Conservation (phyloP, 2,113 vertebrate species). For the Grammomys dolichurus region DNA sequence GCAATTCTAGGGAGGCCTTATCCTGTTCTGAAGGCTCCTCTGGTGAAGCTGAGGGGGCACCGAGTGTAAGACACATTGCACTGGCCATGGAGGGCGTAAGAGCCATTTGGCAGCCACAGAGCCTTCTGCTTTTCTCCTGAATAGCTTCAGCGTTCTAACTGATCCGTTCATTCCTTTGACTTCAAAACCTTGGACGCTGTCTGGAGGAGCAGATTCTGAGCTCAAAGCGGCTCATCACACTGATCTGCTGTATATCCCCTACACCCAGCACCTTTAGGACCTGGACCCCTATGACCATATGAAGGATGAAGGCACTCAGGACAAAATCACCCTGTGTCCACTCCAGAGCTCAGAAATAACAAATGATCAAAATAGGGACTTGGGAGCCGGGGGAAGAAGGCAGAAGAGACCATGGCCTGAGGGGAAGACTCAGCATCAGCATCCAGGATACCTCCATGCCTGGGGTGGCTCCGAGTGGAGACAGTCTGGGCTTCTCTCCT, state of each 20-base stretch:
- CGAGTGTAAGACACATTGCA: background rate
- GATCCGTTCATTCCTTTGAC: background rate
- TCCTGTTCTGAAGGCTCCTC: background rate
- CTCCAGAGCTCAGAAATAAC: too few species aligned
- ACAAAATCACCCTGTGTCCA: background rate
- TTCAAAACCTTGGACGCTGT: background rate
- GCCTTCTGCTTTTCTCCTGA: background rate
- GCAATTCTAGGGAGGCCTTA: background rate
- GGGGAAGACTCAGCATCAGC: background rate
- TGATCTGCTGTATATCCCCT: too few species aligned
- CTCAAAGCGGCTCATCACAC: background rate
- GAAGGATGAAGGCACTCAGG: background rate
- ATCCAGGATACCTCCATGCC: background rate
- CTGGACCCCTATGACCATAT: accelerated
- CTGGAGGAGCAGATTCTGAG: background rate
- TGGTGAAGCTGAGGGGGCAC: accelerated
- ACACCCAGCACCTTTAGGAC: background rate
- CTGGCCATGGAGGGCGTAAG: accelerated
- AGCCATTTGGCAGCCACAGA: background rate
- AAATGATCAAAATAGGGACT: background rate
- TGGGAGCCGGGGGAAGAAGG: background rate
- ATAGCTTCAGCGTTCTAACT: background rate
- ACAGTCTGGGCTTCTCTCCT: too few species aligned
- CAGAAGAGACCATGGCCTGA: background rate
- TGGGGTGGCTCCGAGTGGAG: background rate